Evolutionary conservation across 2,888 invertebrate species (phyloP).

Genomic region (Tethea ocularis): DNA sequence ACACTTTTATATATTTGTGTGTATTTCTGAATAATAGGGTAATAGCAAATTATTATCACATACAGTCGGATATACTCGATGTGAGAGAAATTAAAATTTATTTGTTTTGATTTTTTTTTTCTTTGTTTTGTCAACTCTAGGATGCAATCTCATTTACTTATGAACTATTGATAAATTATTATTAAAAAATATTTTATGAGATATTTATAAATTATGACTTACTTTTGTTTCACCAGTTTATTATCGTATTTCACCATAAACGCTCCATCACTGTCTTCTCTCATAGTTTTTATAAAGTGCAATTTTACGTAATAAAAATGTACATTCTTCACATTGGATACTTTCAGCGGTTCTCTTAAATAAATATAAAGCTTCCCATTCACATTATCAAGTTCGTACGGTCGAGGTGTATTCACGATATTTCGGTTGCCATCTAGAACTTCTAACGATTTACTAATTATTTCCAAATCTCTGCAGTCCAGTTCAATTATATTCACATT

Average conservation of each 20-base stretch:
- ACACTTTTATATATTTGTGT: not conserved
- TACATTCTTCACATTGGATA: slow-evolving; percentile 47
- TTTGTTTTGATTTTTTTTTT: too few species aligned
- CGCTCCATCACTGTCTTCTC: slow-evolving; percentile 51
- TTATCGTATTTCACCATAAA: slow-evolving; percentile 63
- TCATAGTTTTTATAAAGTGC: slow-evolving; percentile 56
- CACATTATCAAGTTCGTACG: slow-evolving; percentile 55
- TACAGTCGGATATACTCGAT: too few species aligned
- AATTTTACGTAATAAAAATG: slow-evolving; percentile 62
- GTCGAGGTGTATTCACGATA: slow-evolving; percentile 59
- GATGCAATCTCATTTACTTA: too few species aligned
- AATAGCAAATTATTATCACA: too few species aligned
- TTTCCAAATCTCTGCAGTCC: slow-evolving; percentile 62
- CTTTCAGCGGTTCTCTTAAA: slow-evolving; percentile 57
- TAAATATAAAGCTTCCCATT: slow-evolving; percentile 63
- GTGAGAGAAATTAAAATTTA: too few species aligned
- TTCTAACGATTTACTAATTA: slow-evolving; percentile 52
- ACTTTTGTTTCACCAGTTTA: slow-evolving; percentile 38
- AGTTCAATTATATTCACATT: slow-evolving; percentile 63
- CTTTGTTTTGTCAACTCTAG: too few species aligned
- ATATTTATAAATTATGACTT: slow-evolving; percentile 61
- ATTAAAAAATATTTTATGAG: too few species aligned
- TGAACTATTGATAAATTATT: too few species aligned
- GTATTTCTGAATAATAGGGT: not conserved
- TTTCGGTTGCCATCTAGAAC: slow-evolving; percentile 56